phyloP scores from a whole-genome alignment of 2,888 invertebrate genomes.

The Stegana nigrithorax region DNA sequence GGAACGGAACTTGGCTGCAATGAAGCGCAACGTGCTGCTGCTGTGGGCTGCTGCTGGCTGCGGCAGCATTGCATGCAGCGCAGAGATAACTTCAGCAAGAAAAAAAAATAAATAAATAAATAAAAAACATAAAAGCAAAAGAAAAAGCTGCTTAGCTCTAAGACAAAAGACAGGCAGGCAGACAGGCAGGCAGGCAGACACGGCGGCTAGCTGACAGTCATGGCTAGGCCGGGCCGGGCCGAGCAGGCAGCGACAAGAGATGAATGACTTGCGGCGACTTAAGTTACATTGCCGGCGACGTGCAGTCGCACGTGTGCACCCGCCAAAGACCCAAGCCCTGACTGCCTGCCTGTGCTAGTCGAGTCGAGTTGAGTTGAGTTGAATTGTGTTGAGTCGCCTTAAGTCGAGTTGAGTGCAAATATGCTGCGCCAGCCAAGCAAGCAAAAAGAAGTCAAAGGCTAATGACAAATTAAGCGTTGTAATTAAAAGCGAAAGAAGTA shows the following conservation, averaged over 20 bases:
- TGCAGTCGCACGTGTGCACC: not conserved
- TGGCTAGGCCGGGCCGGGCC: too few species aligned
- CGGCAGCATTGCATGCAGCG: not conserved
- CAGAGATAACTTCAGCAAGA: slow-evolving; percentile 4
- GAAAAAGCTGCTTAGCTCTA: too few species aligned
- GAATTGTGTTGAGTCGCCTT: not conserved
- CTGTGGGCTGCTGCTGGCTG: slow-evolving; percentile 1
- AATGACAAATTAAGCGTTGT: slow-evolving; percentile 56
- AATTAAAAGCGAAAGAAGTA: slow-evolving; percentile 42
- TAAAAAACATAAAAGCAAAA: slow-evolving; percentile 28
- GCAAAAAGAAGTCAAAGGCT: slow-evolving; percentile 46
- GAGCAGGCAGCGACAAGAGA: slow-evolving; percentile 33
- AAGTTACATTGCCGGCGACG: slow-evolving; percentile 18
- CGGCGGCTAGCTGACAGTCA: too few species aligned
- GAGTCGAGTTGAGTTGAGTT: not conserved
- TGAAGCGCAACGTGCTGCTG: not conserved
- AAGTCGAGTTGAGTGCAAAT: not conserved
- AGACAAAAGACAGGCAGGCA: slow-evolving; percentile 18
- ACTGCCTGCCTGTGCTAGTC: too few species aligned
- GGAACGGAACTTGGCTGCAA: too few species aligned
- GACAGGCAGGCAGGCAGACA: slow-evolving; percentile 16
- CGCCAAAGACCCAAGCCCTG: too few species aligned
- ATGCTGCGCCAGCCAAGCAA: not conserved
- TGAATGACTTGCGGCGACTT: slow-evolving; percentile 35
- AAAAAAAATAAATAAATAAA: too few species aligned